Evolutionary conservation across 2,113 vertebrate genomes (phyloP), one percentile per base, ranked within the genome.

Genomic region (Edolisoma coerulescens): DNA sequence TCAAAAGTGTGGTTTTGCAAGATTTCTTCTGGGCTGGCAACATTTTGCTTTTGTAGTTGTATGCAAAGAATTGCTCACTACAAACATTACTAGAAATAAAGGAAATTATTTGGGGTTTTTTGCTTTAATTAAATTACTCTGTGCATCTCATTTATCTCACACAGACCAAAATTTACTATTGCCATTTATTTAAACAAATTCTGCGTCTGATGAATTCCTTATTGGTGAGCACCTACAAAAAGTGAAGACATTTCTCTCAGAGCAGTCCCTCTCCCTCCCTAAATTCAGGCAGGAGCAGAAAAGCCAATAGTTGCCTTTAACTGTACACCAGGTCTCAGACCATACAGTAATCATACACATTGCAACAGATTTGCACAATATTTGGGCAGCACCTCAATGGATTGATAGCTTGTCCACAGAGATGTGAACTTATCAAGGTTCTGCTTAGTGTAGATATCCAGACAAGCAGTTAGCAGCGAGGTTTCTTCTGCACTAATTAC

Each of bases 401-500:
- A 88, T 86, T 79, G 91, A 96, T 78, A 60, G 89, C 37, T 24
- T 79, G 73, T 97, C 95, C 71, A 45, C 33, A 91, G 45, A 95
- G 94, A 96, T 67, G 89, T 93, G 95, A 97, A 96, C 97, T 96
- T 94, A 94, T 87, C 96, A 89, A 41, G 39, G 85, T 70, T 96
- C 89, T 94, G 78, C 89, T 96, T 67, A 94, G 89, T 30, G 69
- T 53, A 96, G 90, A 94, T 87, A 95, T 52, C 84, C 88, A 96
- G 97, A 98, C 95, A 96, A 91, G 89, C 95, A 95, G 92, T 84
- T 97, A 96, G 97, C 95, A 97, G 96, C 15, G 10, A 97, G 95
- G 97, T 96, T 98, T 98, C 96, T 97, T 94, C 91, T 97, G 94
- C 96, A 93, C 97, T 98, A 98, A 98, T 98, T 98, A 97, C 97